Base-by-base conservation (phyloP, 2,888 invertebrate species). In the Papilio gigon region DNA sequence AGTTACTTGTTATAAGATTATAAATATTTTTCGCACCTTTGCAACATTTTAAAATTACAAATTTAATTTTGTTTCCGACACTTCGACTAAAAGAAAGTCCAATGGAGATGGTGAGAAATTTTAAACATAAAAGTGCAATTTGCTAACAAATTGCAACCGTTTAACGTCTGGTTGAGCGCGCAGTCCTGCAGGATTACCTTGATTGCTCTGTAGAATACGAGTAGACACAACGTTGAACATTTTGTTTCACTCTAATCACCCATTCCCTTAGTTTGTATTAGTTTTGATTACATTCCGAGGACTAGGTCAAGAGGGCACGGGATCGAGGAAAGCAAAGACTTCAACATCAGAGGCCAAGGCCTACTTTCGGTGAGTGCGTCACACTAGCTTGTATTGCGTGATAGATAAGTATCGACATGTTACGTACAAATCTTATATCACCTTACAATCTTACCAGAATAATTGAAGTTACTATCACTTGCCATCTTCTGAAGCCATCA, bases 51-150 rank as follows among this genome's bases (percentile, higher is more conserved):
- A 20, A 0, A 44, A 17, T n/a, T n/a, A 20, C 9, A 8, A 42
- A 4, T 0, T 1, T 8, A 17, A 2, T 44, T 20, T 0, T 44
- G 11, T 22, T n/a, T n/a, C n/a, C n/a, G n/a, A n/a, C n/a, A n/a
- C n/a, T n/a, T n/a, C n/a, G n/a, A n/a, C n/a, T n/a, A n/a, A n/a
- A n/a, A n/a, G 47, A 3, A 20, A 4, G 20, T 44, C 27, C 42
- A n/a, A 50, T 62, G 6, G 61, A 67, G 20, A 37, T 37, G 20
- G 40, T 40, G 35, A 61, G 37, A 60, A 67, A 67, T 61, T 47
- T 27, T 12, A 50, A 60, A 50, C 50, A 50, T 67, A 47, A 67
- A 67, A 67, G 20, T 67, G 60, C 66, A 50, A 67, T 60, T 50
- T 47, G 60, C 27, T 50, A 60, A 60, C 60, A 60, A 67, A 67